phyloP scores from a whole-genome alignment of 2,888 invertebrate species.

The Agrochola lota region DNA sequence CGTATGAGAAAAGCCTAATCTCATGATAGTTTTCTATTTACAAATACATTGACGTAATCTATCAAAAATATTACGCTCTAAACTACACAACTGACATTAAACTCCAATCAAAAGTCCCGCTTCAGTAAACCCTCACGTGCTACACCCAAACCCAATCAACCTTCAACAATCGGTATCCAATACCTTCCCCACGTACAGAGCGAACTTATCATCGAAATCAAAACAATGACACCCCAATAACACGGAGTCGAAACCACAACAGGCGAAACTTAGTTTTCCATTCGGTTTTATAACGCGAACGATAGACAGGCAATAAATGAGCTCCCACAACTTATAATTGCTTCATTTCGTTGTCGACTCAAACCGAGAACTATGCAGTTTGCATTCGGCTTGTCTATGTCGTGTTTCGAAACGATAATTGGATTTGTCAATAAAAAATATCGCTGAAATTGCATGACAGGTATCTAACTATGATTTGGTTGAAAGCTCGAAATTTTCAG shows the following conservation, averaged over 20 bases:
- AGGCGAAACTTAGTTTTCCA: conserved; percentile 83
- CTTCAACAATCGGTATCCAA: conserved; percentile 64
- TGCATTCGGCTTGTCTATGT: conserved; percentile 77
- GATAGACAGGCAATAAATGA: conserved; percentile 89
- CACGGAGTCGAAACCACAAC: conserved; percentile 79
- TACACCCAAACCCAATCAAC: conserved; percentile 46
- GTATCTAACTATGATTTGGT: conserved; percentile 19
- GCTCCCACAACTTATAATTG: conserved; percentile 89
- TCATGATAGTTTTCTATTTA: not conserved
- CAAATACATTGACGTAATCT: not conserved
- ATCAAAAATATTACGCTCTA: conserved; percentile 9
- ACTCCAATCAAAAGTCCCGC: conserved; percentile 42
- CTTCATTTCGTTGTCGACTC: conserved; percentile 85
- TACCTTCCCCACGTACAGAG: conserved; percentile 60
- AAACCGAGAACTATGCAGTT: conserved; percentile 75
- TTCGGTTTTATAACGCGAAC: conserved; percentile 86
- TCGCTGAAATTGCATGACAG: conserved; percentile 43
- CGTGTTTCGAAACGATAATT: conserved; percentile 70
- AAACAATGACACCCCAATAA: conserved; percentile 73
- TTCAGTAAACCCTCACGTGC: conserved; percentile 29
- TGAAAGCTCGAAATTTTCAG: not conserved
- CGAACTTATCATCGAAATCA: conserved; percentile 68
- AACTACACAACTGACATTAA: conserved; percentile 13
- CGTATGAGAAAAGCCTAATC: not conserved
- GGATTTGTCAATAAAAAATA: conserved; percentile 67